phyloP scores from a whole-genome alignment of 2,113 vertebrate species.

The Neolamprologus toae region DNA sequence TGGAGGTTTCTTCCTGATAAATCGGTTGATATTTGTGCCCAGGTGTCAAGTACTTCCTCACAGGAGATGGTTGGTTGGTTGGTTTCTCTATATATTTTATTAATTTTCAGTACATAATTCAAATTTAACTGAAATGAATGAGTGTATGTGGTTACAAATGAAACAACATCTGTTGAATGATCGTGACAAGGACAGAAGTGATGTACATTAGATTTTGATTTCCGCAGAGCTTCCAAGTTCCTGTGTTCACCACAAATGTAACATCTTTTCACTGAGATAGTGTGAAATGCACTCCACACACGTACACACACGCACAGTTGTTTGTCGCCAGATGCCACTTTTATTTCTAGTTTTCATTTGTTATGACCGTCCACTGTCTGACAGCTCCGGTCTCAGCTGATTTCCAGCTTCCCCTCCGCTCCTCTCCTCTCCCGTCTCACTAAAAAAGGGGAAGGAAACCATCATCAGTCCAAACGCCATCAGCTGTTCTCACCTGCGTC shows the following conservation, averaged over 20 bases:
- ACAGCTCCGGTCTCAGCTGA: no score
- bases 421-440: no score
- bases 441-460: fast-evolving
- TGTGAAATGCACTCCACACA: fast-evolving
- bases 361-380: no score
- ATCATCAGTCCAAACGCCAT: no score
- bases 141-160: not conserved
- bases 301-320: fast-evolving
- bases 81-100: not conserved
- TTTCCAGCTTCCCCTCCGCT: no score
- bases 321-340: no score
- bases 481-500: no score
- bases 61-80: not conserved
- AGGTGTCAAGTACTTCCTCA: not conserved
- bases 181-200: not conserved
- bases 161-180: not conserved
- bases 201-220: not conserved
- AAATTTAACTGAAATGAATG: not conserved
- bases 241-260: not conserved
- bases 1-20: not conserved
- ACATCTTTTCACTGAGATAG: not conserved
- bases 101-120: not conserved
- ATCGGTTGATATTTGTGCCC: not conserved
- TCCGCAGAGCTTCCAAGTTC: not conserved
- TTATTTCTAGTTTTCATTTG: no score